Evolutionary conservation across 2,113 vertebrate species (phyloP).

Genomic region (Vanacampus margaritifer): DNA sequence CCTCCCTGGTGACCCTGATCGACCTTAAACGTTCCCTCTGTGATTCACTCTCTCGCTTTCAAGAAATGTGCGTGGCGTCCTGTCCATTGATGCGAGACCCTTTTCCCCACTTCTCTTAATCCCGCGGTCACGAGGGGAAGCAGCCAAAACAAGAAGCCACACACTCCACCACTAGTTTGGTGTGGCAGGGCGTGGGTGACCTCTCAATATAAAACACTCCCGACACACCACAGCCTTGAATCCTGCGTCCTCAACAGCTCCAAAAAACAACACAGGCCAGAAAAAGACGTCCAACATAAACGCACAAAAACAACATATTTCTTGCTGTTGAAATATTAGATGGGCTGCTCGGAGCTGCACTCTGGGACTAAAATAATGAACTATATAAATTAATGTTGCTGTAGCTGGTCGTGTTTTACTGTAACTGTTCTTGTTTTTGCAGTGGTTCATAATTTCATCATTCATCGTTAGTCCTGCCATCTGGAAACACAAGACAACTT

Average conservation of each 20-base stretch:
- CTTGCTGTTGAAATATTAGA: slow-evolving; percentile 28
- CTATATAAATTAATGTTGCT: slow-evolving; percentile 6
- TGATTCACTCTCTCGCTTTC: slow-evolving; percentile 15
- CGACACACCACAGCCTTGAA: slow-evolving; percentile 45
- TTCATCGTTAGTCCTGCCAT: slow-evolving; percentile 4
- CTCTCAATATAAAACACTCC: slow-evolving; percentile 47
- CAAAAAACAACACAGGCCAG: slow-evolving; percentile 32
- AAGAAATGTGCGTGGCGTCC: slow-evolving; percentile 10
- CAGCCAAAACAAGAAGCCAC: slow-evolving; percentile 38
- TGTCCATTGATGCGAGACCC: slow-evolving; percentile 24
- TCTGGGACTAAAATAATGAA: slow-evolving; percentile 23
- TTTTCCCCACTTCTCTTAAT: slow-evolving; percentile 8
- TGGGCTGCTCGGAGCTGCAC: slow-evolving; percentile 16
- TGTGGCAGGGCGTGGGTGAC: slow-evolving; percentile 44
- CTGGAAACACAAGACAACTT: slow-evolving; percentile 1
- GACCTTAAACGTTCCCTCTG: slow-evolving; percentile 43
- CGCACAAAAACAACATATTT: slow-evolving; percentile 7
- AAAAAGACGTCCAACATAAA: slow-evolving; percentile 26
- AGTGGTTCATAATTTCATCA: background rate
- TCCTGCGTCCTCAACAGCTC: slow-evolving; percentile 33
- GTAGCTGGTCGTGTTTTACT: slow-evolving; percentile 8
- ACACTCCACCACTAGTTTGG: slow-evolving; percentile 20
- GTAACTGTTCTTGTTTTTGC: slow-evolving; percentile 6
- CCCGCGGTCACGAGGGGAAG: slow-evolving; percentile 26
- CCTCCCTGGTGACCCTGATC: slow-evolving; percentile 26